These are phyloP conservation scores for Camptogramma bilineatum DNA, from an alignment of 2,888 invertebrate species.

Conservation along the genomic window DNA sequence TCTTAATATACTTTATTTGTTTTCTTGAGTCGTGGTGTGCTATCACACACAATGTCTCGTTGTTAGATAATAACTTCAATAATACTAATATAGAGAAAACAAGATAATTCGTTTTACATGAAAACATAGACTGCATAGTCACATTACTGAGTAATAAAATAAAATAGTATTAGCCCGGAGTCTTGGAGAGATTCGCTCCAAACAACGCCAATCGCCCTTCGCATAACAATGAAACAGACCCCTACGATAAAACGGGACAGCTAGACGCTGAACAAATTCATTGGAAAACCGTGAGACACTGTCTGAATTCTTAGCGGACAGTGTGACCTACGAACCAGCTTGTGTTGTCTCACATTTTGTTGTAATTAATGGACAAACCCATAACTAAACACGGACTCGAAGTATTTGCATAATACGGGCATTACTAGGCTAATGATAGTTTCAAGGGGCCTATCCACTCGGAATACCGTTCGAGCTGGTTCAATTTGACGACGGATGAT, in stretches of 20 bases:
- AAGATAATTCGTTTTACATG: slow-evolving; percentile 28
- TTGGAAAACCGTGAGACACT: slow-evolving; percentile 23
- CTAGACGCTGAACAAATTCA: slow-evolving; percentile 34
- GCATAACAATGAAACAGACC: slow-evolving; percentile 44
- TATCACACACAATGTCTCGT: not conserved
- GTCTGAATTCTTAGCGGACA: slow-evolving; percentile 28
- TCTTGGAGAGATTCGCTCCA: slow-evolving; percentile 40
- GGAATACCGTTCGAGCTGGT: slow-evolving; percentile 35
- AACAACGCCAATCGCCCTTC: slow-evolving; percentile 39
- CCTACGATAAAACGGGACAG: slow-evolving; percentile 34
- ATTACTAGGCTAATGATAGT: slow-evolving; percentile 50
- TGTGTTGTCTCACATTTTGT: slow-evolving; percentile 42
- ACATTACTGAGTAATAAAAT: slow-evolving; percentile 39
- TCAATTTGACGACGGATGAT: slow-evolving; percentile 37
- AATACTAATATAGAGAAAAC: not conserved
- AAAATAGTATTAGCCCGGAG: slow-evolving; percentile 40
- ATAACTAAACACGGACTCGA: slow-evolving; percentile 38
- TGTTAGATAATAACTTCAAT: not conserved
- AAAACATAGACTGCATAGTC: slow-evolving; percentile 33
- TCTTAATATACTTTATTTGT: not conserved
- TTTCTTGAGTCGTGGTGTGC: not conserved
- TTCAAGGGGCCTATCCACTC: slow-evolving; percentile 43
- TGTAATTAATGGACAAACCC: slow-evolving; percentile 49
- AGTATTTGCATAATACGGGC: slow-evolving; percentile 55
- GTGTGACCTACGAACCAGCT: slow-evolving; percentile 33